Percentiles rank a stretch among this genome's conserved stretches.
Evolutionary conservation across 2,888 invertebrate genomes (phyloP).

Genomic region (Gisinianus flammeolus): DNA sequence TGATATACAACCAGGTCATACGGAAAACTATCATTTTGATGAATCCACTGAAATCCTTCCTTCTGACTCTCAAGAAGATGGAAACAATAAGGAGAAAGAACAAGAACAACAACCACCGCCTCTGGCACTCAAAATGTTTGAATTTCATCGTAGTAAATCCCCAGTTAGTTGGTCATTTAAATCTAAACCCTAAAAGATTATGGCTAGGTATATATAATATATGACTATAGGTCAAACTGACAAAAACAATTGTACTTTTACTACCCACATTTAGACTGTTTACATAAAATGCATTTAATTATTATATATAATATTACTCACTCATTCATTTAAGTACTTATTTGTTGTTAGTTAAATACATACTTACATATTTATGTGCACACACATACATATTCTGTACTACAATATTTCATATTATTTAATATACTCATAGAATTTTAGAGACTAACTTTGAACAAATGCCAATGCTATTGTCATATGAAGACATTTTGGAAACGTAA

Average conservation of each 20-base stretch:
- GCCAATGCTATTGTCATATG: too few relatives aligned
- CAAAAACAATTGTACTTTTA: not conserved
- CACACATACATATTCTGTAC: too few relatives aligned
- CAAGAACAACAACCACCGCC: not conserved
- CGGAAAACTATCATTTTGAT: slow-evolving; percentile 30
- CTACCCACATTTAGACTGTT: not conserved
- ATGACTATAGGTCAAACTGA: not conserved
- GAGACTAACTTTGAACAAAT: too few relatives aligned
- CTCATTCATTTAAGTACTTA: not conserved
- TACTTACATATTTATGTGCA: too few relatives aligned
- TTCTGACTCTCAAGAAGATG: not conserved
- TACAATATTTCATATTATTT: too few relatives aligned
- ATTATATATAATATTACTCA: not conserved
- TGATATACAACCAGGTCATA: slow-evolving; percentile 14
- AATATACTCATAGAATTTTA: too few relatives aligned
- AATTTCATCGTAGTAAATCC: slow-evolving; percentile 47
- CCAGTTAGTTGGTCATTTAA: slow-evolving; percentile 37
- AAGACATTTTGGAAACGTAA: too few relatives aligned
- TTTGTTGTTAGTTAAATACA: too few relatives aligned
- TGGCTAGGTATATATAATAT: not conserved
- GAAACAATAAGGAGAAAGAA: not conserved
- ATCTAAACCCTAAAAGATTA: slow-evolving; percentile 15
- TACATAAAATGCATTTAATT: not conserved
- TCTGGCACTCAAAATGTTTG: slow-evolving; percentile 42
- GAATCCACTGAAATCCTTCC: not conserved